phyloP scores from a whole-genome alignment of 1,140 invertebrate genomes.

The Copidosoma floridanum region DNA sequence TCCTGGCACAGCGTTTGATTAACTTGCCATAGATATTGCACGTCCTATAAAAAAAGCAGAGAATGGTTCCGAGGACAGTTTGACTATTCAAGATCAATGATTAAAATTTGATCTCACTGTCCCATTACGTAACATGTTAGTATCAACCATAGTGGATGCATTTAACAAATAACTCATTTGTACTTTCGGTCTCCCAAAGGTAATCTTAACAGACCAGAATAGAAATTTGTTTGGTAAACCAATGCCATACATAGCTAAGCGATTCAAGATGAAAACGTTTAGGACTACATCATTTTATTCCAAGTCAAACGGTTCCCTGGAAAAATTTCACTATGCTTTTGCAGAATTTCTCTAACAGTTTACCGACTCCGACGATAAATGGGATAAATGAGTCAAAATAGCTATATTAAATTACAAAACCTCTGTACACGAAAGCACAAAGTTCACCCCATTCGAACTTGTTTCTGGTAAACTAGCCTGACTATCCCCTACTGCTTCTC shows the following conservation, averaged over 20 bases:
- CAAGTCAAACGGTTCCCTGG: constrained; percentile 42
- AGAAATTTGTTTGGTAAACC: constrained; percentile 6
- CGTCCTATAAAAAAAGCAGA: neutral
- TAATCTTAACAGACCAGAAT: constrained; percentile 17
- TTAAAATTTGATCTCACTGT: constrained; percentile 22
- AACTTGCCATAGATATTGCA: constrained; percentile 8
- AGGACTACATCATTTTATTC: constrained; percentile 15
- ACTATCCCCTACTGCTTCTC: neutral
- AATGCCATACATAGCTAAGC: neutral
- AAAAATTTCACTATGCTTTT: constrained; percentile 43
- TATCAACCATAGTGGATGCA: constrained; percentile 7
- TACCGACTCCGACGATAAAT: neutral
- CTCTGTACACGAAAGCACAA: neutral
- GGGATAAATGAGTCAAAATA: neutral
- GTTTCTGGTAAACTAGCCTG: neutral
- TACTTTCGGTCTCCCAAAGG: constrained; percentile 12
- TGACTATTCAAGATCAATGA: constrained; percentile 13
- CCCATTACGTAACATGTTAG: neutral
- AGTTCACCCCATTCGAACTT: neutral
- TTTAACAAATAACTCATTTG: constrained; percentile 19
- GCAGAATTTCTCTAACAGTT: constrained; percentile 30
- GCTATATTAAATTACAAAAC: neutral
- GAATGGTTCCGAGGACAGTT: neutral
- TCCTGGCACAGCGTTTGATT: neutral
- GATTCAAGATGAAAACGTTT: constrained; percentile 6